phyloP scores from a whole-genome alignment of 2,797 vertebrate species.

The Myiotriccus ornatus region DNA sequence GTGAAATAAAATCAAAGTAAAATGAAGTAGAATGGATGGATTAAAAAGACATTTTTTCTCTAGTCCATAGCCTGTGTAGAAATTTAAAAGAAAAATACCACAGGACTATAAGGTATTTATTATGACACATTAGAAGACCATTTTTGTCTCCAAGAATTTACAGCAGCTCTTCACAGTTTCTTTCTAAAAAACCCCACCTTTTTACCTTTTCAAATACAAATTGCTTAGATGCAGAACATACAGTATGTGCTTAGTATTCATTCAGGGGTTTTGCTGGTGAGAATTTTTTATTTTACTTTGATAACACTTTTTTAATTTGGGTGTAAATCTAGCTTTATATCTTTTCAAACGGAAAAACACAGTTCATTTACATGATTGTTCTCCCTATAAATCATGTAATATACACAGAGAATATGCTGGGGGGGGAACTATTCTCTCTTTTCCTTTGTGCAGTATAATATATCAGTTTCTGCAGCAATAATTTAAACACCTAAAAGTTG shows the following conservation, averaged over 20 bases:
- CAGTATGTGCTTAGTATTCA: not conserved
- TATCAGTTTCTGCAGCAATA: conserved; percentile 10
- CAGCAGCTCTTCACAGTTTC: not conserved
- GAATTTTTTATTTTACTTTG: not conserved
- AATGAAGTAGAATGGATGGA: not conserved
- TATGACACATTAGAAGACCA: not conserved
- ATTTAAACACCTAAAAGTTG: conserved; percentile 18
- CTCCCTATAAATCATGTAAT: not conserved
- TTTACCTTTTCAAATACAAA: not conserved
- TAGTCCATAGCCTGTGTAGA: not conserved
- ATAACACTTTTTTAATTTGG: conserved; percentile 21
- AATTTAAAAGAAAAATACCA: not conserved
- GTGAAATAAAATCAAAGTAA: not conserved
- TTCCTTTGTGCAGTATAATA: not conserved
- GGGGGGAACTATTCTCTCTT: not conserved
- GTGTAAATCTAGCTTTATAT: conserved; percentile 33
- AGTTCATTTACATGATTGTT: not conserved
- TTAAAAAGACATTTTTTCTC: not conserved
- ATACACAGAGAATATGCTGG: not conserved
- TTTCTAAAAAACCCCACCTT: not conserved
- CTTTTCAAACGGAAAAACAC: conserved; percentile 15
- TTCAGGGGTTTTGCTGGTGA: not conserved
- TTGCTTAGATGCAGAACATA: not conserved
- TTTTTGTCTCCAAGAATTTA: not conserved
- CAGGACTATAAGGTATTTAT: not conserved